Evolutionary conservation across 2,888 invertebrate species (phyloP).

Genomic region (Entomobrya multifasciata): DNA sequence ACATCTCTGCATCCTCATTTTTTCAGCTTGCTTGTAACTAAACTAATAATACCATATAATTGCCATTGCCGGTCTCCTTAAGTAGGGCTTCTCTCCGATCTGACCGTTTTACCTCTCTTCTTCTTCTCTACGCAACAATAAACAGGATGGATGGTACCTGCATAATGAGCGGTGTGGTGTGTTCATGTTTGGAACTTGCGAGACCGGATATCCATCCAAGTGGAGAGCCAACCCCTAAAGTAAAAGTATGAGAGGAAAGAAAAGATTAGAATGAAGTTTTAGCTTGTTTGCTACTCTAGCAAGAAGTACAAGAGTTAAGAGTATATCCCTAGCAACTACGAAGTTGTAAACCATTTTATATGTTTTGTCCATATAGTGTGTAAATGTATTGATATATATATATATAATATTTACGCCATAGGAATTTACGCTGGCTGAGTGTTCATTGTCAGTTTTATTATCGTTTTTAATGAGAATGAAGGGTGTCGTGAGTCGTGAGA

Average conservation of each 20-base stretch:
- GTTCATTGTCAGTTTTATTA: constrained; percentile 25
- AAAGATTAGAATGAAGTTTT: not conserved
- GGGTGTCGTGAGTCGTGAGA: constrained; percentile 49
- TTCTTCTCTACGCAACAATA: not conserved
- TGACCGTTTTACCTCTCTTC: not conserved
- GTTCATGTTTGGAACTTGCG: constrained; percentile 11
- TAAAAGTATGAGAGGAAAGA: constrained; percentile 33
- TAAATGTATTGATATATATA: too few species aligned
- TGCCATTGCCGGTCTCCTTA: constrained; percentile 3
- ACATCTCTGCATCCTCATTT: not conserved
- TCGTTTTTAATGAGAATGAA: constrained; percentile 38
- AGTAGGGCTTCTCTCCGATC: not conserved
- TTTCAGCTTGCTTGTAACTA: constrained; percentile 1
- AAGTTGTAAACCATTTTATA: not conserved
- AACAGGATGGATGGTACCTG: not conserved
- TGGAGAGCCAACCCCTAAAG: constrained; percentile 32
- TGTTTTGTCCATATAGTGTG: not conserved
- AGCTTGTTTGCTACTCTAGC: not conserved
- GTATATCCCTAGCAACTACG: not conserved
- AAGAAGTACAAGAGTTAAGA: not conserved
- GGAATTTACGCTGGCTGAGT: not conserved
- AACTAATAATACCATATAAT: not conserved
- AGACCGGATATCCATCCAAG: constrained; percentile 35
- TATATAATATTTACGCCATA: too few species aligned
- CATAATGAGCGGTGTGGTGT: not conserved